Conservation (phyloP, 1,140 invertebrate genomes). For the Leptinotarsa lineolata region DNA sequence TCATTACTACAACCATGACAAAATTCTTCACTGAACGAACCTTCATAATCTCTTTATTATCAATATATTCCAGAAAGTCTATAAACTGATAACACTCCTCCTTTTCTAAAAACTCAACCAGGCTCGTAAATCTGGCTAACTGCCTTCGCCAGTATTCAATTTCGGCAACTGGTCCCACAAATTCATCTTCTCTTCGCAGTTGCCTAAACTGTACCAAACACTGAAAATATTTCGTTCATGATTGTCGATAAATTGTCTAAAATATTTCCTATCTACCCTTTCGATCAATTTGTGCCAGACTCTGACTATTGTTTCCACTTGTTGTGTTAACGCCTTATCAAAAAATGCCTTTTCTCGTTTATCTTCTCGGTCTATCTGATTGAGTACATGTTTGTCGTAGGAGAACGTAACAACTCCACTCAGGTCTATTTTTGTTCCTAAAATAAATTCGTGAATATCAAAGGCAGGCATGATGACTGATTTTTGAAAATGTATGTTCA, state of each 20-base stretch:
- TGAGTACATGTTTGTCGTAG: slow-evolving; percentile 60
- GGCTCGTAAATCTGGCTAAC: slow-evolving; percentile 76
- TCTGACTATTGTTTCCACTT: slow-evolving; percentile 64
- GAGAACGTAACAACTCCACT: slow-evolving; percentile 62
- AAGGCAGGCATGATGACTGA: too few relatives aligned
- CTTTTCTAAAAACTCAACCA: slow-evolving; percentile 77
- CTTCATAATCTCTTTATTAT: slow-evolving; percentile 30
- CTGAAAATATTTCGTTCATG: slow-evolving; percentile 50
- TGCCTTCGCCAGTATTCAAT: slow-evolving; percentile 82
- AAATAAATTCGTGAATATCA: background rate
- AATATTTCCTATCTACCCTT: slow-evolving; percentile 55
- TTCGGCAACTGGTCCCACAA: slow-evolving; percentile 79
- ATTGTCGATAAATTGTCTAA: slow-evolving; percentile 15
- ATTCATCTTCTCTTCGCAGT: slow-evolving; percentile 77
- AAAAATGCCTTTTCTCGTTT: slow-evolving; percentile 58
- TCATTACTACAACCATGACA: too few relatives aligned
- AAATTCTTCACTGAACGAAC: slow-evolving; percentile 14
- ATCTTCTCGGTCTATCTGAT: slow-evolving; percentile 55
- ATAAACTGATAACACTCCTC: slow-evolving; percentile 67
- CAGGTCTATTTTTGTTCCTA: slow-evolving; percentile 66
- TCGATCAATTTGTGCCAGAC: slow-evolving; percentile 69
- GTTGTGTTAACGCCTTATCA: slow-evolving; percentile 59
- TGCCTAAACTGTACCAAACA: slow-evolving; percentile 72
- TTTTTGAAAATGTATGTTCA: too few relatives aligned
- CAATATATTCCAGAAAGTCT: slow-evolving; percentile 62